Evolutionary conservation across 2,797 vertebrate genomes (phyloP).

Genomic region (Vipera ursinii): DNA sequence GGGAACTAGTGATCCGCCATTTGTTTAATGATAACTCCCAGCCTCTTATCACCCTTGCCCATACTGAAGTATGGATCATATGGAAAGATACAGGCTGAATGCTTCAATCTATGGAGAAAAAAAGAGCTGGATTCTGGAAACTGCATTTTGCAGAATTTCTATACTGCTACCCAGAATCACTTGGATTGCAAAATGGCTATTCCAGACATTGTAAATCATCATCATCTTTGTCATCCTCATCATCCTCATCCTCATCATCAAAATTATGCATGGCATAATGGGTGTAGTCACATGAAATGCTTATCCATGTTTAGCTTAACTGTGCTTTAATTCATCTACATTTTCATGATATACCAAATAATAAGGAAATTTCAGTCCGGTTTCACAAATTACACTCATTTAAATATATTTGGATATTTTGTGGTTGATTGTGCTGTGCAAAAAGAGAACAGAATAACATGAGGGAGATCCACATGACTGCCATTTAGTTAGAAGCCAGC

Average conservation of each 20-base stretch:
- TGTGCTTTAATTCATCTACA: background rate
- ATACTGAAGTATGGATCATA: background rate
- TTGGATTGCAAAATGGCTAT: no score
- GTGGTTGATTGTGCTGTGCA: background rate
- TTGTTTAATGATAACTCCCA: background rate
- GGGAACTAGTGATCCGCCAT: background rate
- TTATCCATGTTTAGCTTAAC: background rate
- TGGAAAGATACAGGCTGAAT: background rate
- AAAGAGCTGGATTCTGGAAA: no score
- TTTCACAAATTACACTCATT: background rate
- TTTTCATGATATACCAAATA: background rate
- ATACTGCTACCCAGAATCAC: no score
- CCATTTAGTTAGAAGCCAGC: background rate
- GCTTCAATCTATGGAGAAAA: background rate
- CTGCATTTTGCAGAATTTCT: no score
- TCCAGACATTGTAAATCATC: no score
- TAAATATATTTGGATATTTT: background rate
- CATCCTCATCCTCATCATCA: no score
- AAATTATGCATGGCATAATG: background rate
- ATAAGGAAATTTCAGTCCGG: background rate
- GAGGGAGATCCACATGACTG: background rate
- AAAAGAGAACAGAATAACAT: background rate
- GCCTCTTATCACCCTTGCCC: background rate
- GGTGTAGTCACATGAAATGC: background rate
- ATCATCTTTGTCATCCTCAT: no score